Percentiles rank a stretch among this genome's conserved stretches.
phyloP scores from a whole-genome alignment of 2,797 vertebrate species.

The Zalophus californianus region DNA sequence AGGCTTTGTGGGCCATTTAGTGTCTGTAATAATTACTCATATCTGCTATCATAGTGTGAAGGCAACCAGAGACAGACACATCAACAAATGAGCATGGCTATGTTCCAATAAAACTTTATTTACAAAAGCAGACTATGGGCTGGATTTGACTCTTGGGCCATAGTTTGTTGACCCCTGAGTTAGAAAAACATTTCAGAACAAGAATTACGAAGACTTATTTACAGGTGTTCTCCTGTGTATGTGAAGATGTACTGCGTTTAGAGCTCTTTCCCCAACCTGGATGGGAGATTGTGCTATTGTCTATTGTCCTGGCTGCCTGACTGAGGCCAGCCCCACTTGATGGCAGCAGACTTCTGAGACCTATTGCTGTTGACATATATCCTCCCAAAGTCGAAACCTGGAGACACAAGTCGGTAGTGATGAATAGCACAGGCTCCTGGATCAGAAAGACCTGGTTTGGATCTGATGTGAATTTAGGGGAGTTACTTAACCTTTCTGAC shows the following conservation, averaged over 20 bases:
- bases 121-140: not conserved
- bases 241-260: not conserved
- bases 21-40: not conserved
- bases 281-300: not conserved
- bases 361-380: not conserved
- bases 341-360: not conserved
- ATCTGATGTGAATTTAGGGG: not conserved
- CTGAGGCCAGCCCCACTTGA: not conserved
- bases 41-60: not conserved
- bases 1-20: not conserved
- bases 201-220: not conserved
- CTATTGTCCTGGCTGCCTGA: not conserved
- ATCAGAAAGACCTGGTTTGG: not conserved
- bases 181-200: not conserved
- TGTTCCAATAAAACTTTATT: not conserved
- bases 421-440: not conserved
- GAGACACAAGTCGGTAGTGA: too few relatives aligned
- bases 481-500: not conserved
- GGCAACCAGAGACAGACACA: not conserved
- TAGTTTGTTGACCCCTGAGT: not conserved
- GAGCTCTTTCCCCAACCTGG: not conserved
- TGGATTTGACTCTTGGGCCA: not conserved
- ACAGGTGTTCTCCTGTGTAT: not conserved
- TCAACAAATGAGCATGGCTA: not conserved
- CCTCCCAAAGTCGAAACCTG: not conserved